Evolutionary conservation across 2,797 vertebrate genomes (phyloP).

Genomic region (Eptatretus atami): DNA sequence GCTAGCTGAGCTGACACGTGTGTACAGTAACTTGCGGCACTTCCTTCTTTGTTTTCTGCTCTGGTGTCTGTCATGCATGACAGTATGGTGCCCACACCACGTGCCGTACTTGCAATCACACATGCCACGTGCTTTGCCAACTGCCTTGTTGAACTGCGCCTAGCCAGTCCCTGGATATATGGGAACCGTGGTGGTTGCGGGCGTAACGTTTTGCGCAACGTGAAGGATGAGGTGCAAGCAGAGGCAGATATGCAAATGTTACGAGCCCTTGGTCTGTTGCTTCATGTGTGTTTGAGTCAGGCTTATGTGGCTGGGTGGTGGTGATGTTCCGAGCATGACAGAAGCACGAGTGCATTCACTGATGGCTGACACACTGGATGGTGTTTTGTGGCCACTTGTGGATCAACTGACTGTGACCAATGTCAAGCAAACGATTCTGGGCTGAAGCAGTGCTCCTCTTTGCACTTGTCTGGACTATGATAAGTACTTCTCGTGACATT

Average conservation of each 20-base stretch:
- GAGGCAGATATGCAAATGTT: constrained; percentile 25
- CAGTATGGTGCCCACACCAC: constrained; percentile 23
- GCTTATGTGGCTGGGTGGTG: constrained; percentile 31
- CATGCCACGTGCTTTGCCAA: constrained; percentile 18
- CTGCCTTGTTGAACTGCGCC: constrained; percentile 34
- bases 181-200: constrained; percentile 27
- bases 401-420: too few species aligned
- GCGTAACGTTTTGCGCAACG: constrained; percentile 19
- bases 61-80: constrained; percentile 31
- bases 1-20: constrained; percentile 29
- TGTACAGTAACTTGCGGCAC: constrained; percentile 55
- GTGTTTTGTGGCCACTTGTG: constrained; percentile 11
- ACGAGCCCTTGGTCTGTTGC: constrained; percentile 25
- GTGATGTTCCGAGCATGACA: constrained; percentile 26
- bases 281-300: constrained; percentile 42
- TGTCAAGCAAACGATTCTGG: too few species aligned
- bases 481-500: too few species aligned
- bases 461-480: too few species aligned
- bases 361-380: constrained; percentile 23
- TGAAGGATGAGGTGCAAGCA: constrained; percentile 15
- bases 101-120: constrained; percentile 21
- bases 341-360: constrained; percentile 22
- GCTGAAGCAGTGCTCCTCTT: too few species aligned
- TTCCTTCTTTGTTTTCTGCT: constrained; percentile 34
- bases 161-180: constrained; percentile 39